Evolutionary conservation across 2,113 vertebrate genomes (phyloP), one percentile per base, ranked within the genome.

Genomic region (Calyptomena viridis): DNA sequence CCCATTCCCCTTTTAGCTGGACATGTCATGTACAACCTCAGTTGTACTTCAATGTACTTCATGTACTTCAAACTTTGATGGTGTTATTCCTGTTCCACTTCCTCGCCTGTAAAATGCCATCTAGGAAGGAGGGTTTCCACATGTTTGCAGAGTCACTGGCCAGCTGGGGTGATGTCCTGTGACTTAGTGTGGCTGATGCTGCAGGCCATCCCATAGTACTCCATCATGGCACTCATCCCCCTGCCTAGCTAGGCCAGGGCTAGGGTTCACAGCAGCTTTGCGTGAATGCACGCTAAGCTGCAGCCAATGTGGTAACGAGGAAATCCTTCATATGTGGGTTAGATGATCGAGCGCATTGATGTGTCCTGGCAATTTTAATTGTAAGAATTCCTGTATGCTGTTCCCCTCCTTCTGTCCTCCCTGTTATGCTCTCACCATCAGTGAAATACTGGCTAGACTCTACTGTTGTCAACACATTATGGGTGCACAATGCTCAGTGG

Each of bases 251-350:
- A 5, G 28, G n/a, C 69, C 33, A 8, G 7, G 46, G 19, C 17
- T 81, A 62, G 30, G 35, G 46, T 42, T 85, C 46, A 19, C 5
- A 20, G 58, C 58, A 40, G 4, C 47, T 86, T 46, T 13, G 3
- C 0, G 0, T 44, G n/a, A 80, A 37, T 12, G 12, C 0, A 2
- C 14, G 25, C 55, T 64, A 60, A 33, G 11, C 28, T 71, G 39
- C 46, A 92, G 66, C 37, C 24, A 19, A 11, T 12, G 20, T 13
- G 25, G 24, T 62, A 76, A n/a, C 0, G 0, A 90, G n/a, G 53
- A 92, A 63, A 68, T 72, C 40, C n/a, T 76, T 89, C 62, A 18
- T 0, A 1, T 25, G 21, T 40, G 33, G 74, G 37, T 77, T 62
- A 21, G n/a, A 46, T 11, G 58, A 52, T 47, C 0, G 0, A 75